Base-by-base conservation (phyloP, 2,113 vertebrate species). In the Neodontobutis hainanensis region DNA sequence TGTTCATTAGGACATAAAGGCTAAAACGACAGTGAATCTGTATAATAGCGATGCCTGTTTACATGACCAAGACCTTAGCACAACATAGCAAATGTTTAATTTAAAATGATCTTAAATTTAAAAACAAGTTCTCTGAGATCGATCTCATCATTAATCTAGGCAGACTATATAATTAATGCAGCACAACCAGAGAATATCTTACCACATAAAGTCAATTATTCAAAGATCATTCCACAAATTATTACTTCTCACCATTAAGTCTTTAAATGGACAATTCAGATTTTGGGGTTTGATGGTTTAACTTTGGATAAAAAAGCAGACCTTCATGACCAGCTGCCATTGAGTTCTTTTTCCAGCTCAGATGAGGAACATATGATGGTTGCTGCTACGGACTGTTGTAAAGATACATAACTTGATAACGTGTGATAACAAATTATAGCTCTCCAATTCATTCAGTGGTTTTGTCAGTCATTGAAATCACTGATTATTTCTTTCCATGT, bases 161-260 rank as follows among this genome's bases (percentile, higher is more conserved):
- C 52, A 38, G 34, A 12, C 34, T 5, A 5, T 55, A 36, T 6
- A 14, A 34, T 55, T 11, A 12, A 15, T 55, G 34, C 14, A 36
- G 32, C 12, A 34, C 52, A 36, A 34, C 32, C 14, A 34, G 34
- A 55, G 35, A 55, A 55, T 55, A 55, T 38, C 35, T 55, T 55
- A 34, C 52, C 7, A 38, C 34, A 36, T 55, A 36, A 55, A 55
- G 52, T 38, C 32, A 55, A n/a, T 55, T 55, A 55, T 32, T 55
- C 52, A 14, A 34, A 12, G 35, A 55, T 55, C 52, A 55, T 55
- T 55, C 35, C 12, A 34, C 52, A 55, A 36, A 55, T 55, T 12
- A 55, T 55, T 55, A 14, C 51, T 35, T 7, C 52, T 38, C 52
- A n/a, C 52, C 52, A 55, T 55, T 55, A 36, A 55, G 32, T 36